Percentiles rank a stretch among this genome's conserved stretches.
Evolutionary conservation across 2,797 vertebrate genomes (phyloP).

Genomic region (Orestias chungarensis): DNA sequence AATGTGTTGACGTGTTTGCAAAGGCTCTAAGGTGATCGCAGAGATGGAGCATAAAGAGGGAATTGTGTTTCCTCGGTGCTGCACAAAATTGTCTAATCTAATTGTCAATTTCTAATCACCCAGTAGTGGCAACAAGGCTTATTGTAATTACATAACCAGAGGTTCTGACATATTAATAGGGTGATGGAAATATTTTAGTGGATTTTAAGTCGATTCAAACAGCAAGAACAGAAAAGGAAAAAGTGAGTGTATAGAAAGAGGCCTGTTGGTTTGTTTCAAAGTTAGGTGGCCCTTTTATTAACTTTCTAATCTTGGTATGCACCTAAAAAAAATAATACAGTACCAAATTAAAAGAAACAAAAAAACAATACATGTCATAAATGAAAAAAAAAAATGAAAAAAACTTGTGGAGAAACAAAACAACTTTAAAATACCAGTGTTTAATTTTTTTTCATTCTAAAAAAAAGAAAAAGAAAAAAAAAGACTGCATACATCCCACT

Average conservation of each 20-base stretch:
- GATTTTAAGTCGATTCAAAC: constrained; percentile 40
- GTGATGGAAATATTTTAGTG: constrained; percentile 52
- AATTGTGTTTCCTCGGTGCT: constrained; percentile 81
- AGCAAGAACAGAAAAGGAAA: constrained; percentile 13
- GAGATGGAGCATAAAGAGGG: constrained; percentile 75
- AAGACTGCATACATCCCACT: constrained; percentile 49
- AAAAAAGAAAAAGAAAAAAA: constrained; percentile 37
- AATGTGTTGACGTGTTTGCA: constrained; percentile 56
- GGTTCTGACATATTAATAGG: constrained; percentile 74
- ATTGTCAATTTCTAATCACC: constrained; percentile 81
- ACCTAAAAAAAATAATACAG: background rate
- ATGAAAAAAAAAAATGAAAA: constrained; percentile 26
- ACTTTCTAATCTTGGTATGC: background rate
- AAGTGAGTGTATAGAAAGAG: background rate
- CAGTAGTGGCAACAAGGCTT: constrained; percentile 68
- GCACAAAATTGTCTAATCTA: constrained; percentile 79
- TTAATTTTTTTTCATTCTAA: constrained; percentile 46
- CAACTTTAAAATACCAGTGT: constrained; percentile 39
- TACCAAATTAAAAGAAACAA: background rate
- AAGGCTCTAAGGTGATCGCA: constrained; percentile 55
- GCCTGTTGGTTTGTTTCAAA: background rate
- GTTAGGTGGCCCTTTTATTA: background rate
- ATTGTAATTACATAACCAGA: constrained; percentile 80
- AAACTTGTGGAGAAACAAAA: constrained; percentile 32
- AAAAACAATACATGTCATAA: background rate